Evolutionary conservation across 2,888 invertebrate genomes (phyloP).

Genomic region (Phania funesta): DNA sequence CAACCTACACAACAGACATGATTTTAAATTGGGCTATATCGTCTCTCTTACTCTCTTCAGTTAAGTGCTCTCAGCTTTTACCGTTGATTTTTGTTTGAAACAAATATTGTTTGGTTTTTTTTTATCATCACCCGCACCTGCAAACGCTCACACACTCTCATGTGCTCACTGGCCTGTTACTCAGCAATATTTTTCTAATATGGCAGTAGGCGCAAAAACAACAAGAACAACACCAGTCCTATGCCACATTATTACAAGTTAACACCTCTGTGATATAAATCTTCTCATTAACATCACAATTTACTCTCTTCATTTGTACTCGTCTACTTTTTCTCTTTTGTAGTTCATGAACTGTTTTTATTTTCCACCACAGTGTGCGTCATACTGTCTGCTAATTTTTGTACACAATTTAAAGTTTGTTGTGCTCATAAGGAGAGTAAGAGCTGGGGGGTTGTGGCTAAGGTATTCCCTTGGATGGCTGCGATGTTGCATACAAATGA

Average conservation of each 20-base stretch:
- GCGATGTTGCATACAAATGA: conserved; percentile 19
- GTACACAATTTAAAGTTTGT: conserved; percentile 15
- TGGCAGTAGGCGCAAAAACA: neutral
- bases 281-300: neutral
- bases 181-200: neutral
- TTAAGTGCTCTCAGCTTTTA: conserved; percentile 39
- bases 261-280: conserved; percentile 19
- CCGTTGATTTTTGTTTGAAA: neutral
- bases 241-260: neutral
- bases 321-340: neutral
- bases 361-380: conserved; percentile 24
- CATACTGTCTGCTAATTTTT: conserved; percentile 52
- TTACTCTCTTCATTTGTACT: neutral
- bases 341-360: neutral
- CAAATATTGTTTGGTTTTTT: conserved; percentile 1
- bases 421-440: conserved; percentile 8
- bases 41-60: conserved; percentile 55
- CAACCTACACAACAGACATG: conserved; percentile 16
- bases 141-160: neutral
- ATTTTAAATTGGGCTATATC: conserved; percentile 56
- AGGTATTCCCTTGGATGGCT: conserved; percentile 53
- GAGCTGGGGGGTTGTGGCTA: conserved; percentile 9
- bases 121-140: conserved; percentile 32
- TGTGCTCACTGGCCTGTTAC: neutral
- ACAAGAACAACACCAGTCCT: neutral